phyloP scores from a whole-genome alignment of 2,113 vertebrate genomes.

The Pelecanoides urinatrix region DNA sequence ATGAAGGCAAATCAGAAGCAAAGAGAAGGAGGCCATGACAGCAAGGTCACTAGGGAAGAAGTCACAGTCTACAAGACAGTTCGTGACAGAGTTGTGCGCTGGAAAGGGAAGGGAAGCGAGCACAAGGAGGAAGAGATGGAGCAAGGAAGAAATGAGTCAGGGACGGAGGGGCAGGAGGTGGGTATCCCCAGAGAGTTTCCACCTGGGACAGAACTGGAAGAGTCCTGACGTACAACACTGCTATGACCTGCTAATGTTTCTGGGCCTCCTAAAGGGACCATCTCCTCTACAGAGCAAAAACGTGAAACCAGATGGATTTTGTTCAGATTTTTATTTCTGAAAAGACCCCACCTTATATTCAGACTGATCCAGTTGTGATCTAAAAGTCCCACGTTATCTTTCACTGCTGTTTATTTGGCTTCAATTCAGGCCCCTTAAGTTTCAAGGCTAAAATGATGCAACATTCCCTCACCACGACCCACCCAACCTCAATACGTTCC shows the following conservation, averaged over 20 bases:
- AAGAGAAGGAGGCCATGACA: background rate
- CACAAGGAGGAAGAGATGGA: background rate
- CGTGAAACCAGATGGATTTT: background rate
- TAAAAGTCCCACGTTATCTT: background rate
- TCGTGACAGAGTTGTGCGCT: background rate
- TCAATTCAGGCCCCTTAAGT: background rate
- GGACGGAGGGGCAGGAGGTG: background rate
- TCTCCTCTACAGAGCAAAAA: background rate
- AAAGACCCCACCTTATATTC: background rate
- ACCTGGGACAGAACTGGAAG: background rate
- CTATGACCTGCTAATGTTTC: background rate
- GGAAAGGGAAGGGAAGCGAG: background rate
- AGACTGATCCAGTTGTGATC: background rate
- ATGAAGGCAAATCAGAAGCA: background rate
- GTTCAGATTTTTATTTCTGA: background rate
- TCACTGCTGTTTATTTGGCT: background rate
- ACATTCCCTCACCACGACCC: background rate
- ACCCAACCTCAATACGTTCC: background rate
- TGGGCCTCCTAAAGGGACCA: background rate
- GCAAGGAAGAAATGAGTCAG: background rate
- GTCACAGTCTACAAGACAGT: background rate
- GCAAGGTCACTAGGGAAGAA: background rate
- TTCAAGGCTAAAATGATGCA: background rate
- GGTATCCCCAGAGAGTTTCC: background rate
- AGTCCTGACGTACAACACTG: background rate